Conservation (phyloP, 2,888 invertebrate genomes). For the Halocaridina rubra region DNA sequence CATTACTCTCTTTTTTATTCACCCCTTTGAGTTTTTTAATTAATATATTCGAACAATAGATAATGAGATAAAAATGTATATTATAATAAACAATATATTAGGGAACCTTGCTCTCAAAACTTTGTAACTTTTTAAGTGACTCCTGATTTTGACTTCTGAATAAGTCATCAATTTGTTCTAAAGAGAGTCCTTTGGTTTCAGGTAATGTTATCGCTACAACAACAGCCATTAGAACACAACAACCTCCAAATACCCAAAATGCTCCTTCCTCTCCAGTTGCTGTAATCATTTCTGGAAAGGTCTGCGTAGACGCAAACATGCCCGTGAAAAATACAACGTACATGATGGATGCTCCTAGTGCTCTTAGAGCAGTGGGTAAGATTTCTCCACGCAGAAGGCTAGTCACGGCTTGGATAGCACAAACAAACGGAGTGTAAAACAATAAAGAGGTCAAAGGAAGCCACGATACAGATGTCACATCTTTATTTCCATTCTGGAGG, state of each 20-base stretch:
- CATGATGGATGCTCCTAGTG: constrained; percentile 31
- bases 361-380: constrained; percentile 38
- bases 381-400: constrained; percentile 50
- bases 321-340: constrained; percentile 47
- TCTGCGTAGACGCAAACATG: constrained; percentile 26
- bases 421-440: constrained; percentile 45
- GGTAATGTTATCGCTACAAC: constrained; percentile 33
- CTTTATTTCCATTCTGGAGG: not conserved
- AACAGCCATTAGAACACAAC: constrained; percentile 32
- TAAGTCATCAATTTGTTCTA: constrained; percentile 50
- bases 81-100: too few species aligned
- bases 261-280: constrained; percentile 30
- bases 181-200: constrained; percentile 48
- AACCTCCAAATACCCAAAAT: constrained; percentile 43
- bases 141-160: not conserved
- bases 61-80: too few species aligned
- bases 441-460: constrained; percentile 42
- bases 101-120: too few species aligned
- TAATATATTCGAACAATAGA: too few species aligned
- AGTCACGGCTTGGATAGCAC: not conserved
- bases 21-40: too few species aligned
- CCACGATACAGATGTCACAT: constrained; percentile 33
- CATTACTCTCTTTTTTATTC: too few species aligned
- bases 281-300: constrained; percentile 37
- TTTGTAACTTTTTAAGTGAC: not conserved